A percentile compares a stretch with the other conserved stretches of the same genome.
These are phyloP conservation scores for Sciaenops ocellatus DNA, from an alignment of 2,797 vertebrate species.

Conservation along the genomic window DNA sequence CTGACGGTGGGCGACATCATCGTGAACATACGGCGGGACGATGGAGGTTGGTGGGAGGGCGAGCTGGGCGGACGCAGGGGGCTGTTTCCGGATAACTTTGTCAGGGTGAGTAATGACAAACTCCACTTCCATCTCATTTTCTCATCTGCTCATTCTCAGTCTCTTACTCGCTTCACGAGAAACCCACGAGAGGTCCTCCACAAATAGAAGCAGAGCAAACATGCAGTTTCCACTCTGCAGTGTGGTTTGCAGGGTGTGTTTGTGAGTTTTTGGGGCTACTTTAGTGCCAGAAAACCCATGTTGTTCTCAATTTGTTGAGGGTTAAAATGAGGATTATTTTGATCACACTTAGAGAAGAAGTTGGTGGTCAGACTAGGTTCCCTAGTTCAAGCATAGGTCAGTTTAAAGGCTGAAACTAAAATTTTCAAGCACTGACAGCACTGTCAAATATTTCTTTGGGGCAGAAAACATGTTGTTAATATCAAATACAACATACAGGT, in stretches of 20 bases:
- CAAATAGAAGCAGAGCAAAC: slow-evolving; percentile 27
- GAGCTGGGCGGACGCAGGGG: slow-evolving; percentile 97
- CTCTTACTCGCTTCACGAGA: background rate
- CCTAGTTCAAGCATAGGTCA: too few relatives aligned
- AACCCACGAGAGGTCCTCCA: slow-evolving; percentile 4
- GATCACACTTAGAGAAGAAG: background rate
- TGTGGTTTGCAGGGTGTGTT: background rate
- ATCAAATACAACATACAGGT: background rate
- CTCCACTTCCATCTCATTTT: background rate
- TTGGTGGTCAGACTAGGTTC: background rate
- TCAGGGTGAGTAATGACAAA: slow-evolving; percentile 92
- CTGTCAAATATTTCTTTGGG: background rate
- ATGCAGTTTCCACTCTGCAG: background rate
- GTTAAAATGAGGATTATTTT: background rate
- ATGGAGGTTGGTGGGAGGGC: slow-evolving; percentile 99
- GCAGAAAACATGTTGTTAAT: background rate
- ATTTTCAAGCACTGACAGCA: background rate
- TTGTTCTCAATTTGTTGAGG: background rate
- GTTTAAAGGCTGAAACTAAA: background rate
- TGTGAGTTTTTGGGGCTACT: background rate
- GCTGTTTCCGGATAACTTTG: slow-evolving; percentile 99
- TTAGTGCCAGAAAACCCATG: background rate
- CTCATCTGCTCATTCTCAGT: background rate
- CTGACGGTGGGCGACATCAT: slow-evolving; percentile 96
- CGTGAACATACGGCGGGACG: slow-evolving; percentile 96